phyloP scores from a whole-genome alignment of 1,140 invertebrate genomes.

The Eumaeus atala region DNA sequence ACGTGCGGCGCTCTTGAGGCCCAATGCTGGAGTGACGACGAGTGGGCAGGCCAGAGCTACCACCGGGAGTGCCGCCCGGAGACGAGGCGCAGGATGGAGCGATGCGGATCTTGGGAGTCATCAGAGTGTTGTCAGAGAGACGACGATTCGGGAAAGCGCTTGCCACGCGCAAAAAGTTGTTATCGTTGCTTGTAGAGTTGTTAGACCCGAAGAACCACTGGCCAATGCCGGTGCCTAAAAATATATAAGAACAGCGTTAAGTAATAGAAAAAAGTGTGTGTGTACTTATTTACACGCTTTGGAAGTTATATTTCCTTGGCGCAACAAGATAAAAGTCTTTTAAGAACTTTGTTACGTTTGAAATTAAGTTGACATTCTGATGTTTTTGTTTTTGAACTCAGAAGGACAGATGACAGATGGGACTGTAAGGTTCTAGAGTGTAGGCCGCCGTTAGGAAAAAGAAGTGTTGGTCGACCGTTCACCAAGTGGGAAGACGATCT shows the following conservation, averaged over 20 bases:
- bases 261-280: too few relatives aligned
- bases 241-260: not conserved
- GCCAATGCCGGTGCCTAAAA: conserved; percentile 70
- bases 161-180: conserved; percentile 89
- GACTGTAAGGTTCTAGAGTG: too few relatives aligned
- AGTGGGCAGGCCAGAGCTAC: conserved; percentile 82
- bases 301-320: too few relatives aligned
- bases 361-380: too few relatives aligned
- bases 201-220: conserved; percentile 77
- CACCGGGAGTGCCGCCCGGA: conserved; percentile 87
- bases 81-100: conserved; percentile 90
- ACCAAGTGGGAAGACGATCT: too few relatives aligned
- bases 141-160: conserved; percentile 88
- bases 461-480: too few relatives aligned
- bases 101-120: conserved; percentile 90
- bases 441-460: too few relatives aligned
- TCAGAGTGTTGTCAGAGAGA: conserved; percentile 92
- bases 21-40: conserved; percentile 92
- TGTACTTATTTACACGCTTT: too few relatives aligned
- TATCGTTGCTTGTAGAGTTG: conserved; percentile 75
- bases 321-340: too few relatives aligned
- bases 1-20: conserved; percentile 88
- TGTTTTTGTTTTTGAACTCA: too few relatives aligned
- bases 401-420: too few relatives aligned
- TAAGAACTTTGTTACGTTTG: too few relatives aligned